Conservation (phyloP, 2,888 invertebrate genomes). For the Allolobophora icterica region DNA sequence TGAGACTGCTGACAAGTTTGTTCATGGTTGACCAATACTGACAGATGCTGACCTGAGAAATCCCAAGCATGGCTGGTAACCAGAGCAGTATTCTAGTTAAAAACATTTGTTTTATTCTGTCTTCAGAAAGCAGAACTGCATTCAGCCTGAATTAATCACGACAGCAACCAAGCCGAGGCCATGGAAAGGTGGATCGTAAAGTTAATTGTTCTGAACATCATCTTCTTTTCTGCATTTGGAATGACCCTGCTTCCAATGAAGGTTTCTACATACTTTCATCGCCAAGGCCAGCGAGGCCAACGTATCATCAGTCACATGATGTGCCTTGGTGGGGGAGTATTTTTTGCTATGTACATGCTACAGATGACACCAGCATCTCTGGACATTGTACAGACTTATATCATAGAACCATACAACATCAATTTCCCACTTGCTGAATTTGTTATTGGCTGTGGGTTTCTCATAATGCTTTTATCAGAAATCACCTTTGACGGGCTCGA, state of each 20-base stretch:
- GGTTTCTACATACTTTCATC: slow-evolving; percentile 39
- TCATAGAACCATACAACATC: slow-evolving; percentile 44
- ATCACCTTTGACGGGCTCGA: not conserved
- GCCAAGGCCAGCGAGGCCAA: slow-evolving; percentile 34
- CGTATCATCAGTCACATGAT: slow-evolving; percentile 49
- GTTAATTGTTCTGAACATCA: slow-evolving; percentile 38
- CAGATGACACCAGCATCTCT: slow-evolving; percentile 57
- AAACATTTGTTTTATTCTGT: slow-evolving; percentile 3
- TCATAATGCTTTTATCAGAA: slow-evolving; percentile 43
- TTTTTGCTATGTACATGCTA: slow-evolving; percentile 60
- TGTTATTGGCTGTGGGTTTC: slow-evolving; percentile 46
- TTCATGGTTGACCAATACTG: not conserved
- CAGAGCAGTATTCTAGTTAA: not conserved
- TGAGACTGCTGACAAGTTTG: not conserved
- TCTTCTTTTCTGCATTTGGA: slow-evolving; percentile 40
- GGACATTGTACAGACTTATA: slow-evolving; percentile 50
- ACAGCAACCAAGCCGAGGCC: not conserved
- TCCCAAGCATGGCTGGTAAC: not conserved
- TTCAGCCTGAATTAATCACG: not conserved
- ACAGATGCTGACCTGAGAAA: not conserved
- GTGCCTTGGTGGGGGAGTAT: slow-evolving; percentile 60
- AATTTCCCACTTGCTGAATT: slow-evolving; percentile 57
- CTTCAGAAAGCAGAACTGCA: not conserved
- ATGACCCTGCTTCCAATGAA: slow-evolving; percentile 44
- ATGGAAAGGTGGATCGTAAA: slow-evolving; percentile 46